Evolutionary conservation across 2,113 vertebrate genomes (phyloP).

Genomic region (Istiophorus platypterus): DNA sequence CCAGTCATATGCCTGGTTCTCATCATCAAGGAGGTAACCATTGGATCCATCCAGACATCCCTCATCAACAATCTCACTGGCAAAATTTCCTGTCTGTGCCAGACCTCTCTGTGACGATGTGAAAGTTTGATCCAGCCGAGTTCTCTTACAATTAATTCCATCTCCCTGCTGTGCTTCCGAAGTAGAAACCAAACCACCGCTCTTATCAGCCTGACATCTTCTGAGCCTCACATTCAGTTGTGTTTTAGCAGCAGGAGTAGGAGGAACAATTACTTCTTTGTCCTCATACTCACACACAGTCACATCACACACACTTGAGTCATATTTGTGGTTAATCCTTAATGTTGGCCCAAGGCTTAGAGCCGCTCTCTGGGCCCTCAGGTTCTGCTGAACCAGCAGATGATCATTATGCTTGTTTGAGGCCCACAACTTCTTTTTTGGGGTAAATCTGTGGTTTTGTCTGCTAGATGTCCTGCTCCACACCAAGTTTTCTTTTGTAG

Average conservation of each 20-base stretch:
- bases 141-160: conserved; percentile 12
- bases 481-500: conserved; percentile 14
- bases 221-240: background rate
- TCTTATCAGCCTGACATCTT: background rate
- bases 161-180: background rate
- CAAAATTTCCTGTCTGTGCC: background rate
- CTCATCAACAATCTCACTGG: background rate
- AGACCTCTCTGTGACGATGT: background rate
- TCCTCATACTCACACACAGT: conserved; percentile 22
- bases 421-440: conserved; percentile 44
- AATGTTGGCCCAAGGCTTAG: background rate
- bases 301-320: conserved; percentile 23
- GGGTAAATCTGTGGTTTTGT: background rate
- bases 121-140: background rate
- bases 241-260: conserved; percentile 44
- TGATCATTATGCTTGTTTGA: background rate
- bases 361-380: background rate
- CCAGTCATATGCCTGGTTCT: conserved; percentile 63
- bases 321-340: background rate
- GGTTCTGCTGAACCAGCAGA: background rate
- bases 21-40: background rate
- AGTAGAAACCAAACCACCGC: background rate
- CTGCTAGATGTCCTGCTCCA: background rate
- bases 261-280: conserved; percentile 42
- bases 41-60: background rate